Base-by-base conservation (phyloP, 2,888 invertebrate species). In the Plagiodera versicolora region DNA sequence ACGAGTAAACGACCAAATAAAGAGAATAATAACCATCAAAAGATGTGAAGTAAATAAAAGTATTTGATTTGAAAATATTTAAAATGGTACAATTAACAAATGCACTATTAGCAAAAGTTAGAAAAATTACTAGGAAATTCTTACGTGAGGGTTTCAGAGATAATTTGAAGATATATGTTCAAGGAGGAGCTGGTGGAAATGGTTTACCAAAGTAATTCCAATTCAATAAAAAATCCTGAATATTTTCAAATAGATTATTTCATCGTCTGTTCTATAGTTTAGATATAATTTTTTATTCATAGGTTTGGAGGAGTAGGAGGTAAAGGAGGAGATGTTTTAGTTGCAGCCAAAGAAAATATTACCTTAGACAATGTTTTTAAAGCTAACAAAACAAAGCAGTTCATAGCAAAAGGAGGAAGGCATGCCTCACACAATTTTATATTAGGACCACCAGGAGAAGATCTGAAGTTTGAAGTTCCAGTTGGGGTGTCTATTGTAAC, bases 221-320 rank as follows among this genome's bases (percentile, higher is more conserved):
- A n/a, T n/a, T n/a, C n/a, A n/a, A n/a, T n/a, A n/a, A n/a, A n/a
- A n/a, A n/a, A n/a, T n/a, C n/a, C n/a, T n/a, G n/a, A n/a, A n/a
- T n/a, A n/a, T n/a, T n/a, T n/a, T n/a, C n/a, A n/a, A n/a, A n/a
- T n/a, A n/a, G n/a, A n/a, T n/a, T n/a, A n/a, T n/a, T n/a, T n/a
- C n/a, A n/a, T n/a, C n/a, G n/a, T n/a, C n/a, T n/a, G n/a, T n/a
- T n/a, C n/a, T n/a, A n/a, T n/a, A n/a, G n/a, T n/a, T n/a, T n/a
- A n/a, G n/a, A n/a, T n/a, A n/a, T n/a, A n/a, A n/a, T n/a, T n/a
- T n/a, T n/a, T n/a, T n/a, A n/a, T 55, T 66, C 81, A 89, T 1
- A 90, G 89, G 74, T 94, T 87, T 79, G 96, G 96, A 1, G 98
- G 94, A 0, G 80, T 91, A 10, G 98, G 98, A 9, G 98, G 98